These are phyloP conservation scores for Platysternon megacephalum DNA, from an alignment of 2,113 vertebrate species.

Conservation along the genomic window DNA sequence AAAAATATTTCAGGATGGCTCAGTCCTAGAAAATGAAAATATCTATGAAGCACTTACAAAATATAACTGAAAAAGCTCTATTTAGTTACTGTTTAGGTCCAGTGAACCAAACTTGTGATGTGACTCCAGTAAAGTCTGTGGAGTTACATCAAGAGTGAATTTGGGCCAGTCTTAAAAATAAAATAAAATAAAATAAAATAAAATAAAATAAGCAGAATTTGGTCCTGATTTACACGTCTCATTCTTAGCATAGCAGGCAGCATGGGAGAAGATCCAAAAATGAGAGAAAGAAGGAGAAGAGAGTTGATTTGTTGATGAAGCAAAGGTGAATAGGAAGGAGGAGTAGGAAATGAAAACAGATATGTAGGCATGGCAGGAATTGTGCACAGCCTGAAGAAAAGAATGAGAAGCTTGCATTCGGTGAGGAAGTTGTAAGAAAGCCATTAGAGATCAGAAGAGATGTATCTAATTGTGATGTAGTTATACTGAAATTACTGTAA, in stretches of 20 bases:
- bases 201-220: neutral
- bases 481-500: neutral
- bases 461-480: neutral
- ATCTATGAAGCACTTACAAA: neutral
- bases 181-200: neutral
- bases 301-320: neutral
- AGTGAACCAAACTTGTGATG: neutral
- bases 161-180: neutral
- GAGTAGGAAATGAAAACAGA: neutral
- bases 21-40: neutral
- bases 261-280: neutral
- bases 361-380: neutral
- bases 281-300: neutral
- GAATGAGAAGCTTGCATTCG: neutral
- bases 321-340: neutral
- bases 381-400: neutral
- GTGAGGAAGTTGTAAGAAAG: neutral
- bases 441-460: neutral
- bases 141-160: neutral
- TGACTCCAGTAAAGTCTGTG: neutral
- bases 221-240: neutral
- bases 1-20: neutral
- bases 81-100: neutral
- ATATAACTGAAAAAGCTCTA: neutral
- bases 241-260: neutral